A percentile compares a stretch with the other conserved stretches of the same genome.
Conservation (phyloP, 2,888 invertebrate species). For the Apotomis turbidana region DNA sequence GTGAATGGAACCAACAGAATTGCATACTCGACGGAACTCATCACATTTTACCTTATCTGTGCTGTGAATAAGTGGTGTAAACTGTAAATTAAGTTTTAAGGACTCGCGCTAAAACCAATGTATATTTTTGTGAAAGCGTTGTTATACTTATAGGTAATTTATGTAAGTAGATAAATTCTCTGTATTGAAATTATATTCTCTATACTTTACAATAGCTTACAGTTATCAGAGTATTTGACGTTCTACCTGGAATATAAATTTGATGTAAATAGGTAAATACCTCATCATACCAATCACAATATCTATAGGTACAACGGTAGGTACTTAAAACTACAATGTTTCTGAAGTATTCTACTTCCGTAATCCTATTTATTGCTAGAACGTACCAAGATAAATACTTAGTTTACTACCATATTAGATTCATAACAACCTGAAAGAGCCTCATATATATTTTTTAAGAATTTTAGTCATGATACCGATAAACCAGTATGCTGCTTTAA, state of each 20-base stretch:
- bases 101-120: slow-evolving; percentile 27
- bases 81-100: slow-evolving; percentile 46
- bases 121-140: slow-evolving; percentile 39
- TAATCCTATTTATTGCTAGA: slow-evolving; percentile 20
- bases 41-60: slow-evolving; percentile 53
- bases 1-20: slow-evolving; percentile 48
- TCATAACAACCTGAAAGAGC: slow-evolving; percentile 5
- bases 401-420: background rate
- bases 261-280: slow-evolving; percentile 35
- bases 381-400: background rate
- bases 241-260: slow-evolving; percentile 4
- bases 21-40: background rate
- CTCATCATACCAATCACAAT: slow-evolving; percentile 11
- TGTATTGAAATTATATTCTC: slow-evolving; percentile 26
- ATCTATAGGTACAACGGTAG: background rate
- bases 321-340: slow-evolving; percentile 18
- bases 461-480: background rate
- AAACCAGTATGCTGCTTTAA: slow-evolving; percentile 12
- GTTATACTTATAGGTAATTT: slow-evolving; percentile 16
- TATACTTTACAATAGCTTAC: slow-evolving; percentile 32
- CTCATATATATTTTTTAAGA: slow-evolving; percentile 13
- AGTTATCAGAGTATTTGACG: slow-evolving; percentile 11
- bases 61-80: slow-evolving; percentile 67
- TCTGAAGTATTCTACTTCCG: slow-evolving; percentile 18
- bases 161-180: slow-evolving; percentile 33